Percentiles rank a stretch among this genome's conserved stretches.
phyloP scores from a whole-genome alignment of 2,888 invertebrate genomes.

The Cheilosia vulpina region DNA sequence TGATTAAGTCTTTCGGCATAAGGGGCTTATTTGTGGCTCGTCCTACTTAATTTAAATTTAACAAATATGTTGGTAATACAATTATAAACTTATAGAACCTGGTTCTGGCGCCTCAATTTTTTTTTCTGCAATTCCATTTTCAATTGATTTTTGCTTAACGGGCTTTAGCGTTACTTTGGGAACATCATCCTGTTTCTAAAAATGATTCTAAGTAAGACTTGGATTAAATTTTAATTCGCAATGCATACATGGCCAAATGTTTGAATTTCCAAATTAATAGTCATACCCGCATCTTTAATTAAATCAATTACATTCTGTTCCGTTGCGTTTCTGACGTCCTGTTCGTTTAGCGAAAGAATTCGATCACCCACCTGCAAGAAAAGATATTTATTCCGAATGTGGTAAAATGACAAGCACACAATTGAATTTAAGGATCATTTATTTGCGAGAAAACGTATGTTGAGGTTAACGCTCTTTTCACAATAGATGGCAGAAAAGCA shows the following conservation, averaged over 20 bases:
- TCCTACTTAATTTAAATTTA: background rate
- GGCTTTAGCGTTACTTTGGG: conserved; percentile 36
- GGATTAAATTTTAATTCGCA: too few relatives aligned
- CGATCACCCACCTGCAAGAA: conserved; percentile 81
- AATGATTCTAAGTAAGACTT: background rate
- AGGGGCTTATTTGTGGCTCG: conserved; percentile 77
- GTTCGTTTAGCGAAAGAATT: conserved; percentile 92
- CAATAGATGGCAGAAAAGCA: too few relatives aligned
- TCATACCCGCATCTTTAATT: conserved; percentile 95
- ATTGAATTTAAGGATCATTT: too few relatives aligned
- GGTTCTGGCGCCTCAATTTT: conserved; percentile 78
- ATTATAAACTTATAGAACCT: conserved; percentile 68
- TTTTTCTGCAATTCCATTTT: conserved; percentile 80
- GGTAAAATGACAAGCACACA: too few relatives aligned
- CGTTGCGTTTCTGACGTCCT: conserved; percentile 94
- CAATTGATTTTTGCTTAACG: conserved; percentile 77
- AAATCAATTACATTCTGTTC: conserved; percentile 97
- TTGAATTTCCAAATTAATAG: conserved; percentile 95
- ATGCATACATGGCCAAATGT: conserved; percentile 83
- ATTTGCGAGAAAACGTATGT: too few relatives aligned
- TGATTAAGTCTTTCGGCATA: conserved; percentile 76
- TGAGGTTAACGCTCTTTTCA: too few relatives aligned
- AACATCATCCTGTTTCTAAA: conserved; percentile 55
- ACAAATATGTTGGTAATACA: background rate
- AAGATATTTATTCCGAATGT: background rate